These are phyloP conservation scores for Ceratoteleas bidentatus DNA, from an alignment of 1,140 invertebrate genomes.

Conservation along the genomic window DNA sequence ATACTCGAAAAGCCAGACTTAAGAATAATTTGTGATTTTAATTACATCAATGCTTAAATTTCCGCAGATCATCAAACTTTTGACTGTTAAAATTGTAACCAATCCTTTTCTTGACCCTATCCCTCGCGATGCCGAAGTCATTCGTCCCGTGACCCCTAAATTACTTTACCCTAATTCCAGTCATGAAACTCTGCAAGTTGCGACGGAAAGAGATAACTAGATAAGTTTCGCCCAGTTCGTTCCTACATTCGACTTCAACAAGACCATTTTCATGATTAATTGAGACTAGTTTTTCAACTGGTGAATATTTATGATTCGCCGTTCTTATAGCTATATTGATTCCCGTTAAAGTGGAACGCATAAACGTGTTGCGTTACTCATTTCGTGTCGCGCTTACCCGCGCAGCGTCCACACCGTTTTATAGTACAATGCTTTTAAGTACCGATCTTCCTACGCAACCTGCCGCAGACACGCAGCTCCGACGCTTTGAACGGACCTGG, in stretches of 20 bases:
- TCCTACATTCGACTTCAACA: constrained; percentile 25
- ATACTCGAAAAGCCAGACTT: too few species aligned
- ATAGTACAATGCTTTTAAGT: constrained; percentile 58
- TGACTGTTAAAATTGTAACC: too few species aligned
- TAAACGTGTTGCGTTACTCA: constrained; percentile 54
- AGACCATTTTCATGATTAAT: constrained; percentile 56
- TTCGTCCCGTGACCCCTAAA: neutral
- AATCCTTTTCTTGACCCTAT: too few species aligned
- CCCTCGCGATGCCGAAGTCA: neutral
- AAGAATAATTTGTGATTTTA: too few species aligned
- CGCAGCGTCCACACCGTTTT: constrained; percentile 32
- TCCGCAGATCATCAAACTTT: too few species aligned
- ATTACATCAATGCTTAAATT: too few species aligned
- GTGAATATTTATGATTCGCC: constrained; percentile 55
- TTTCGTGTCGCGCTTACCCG: constrained; percentile 50
- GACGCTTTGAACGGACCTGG: constrained; percentile 27
- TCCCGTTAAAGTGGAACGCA: constrained; percentile 60
- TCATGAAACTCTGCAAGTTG: neutral
- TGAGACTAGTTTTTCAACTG: constrained; percentile 58
- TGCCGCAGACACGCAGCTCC: constrained; percentile 31
- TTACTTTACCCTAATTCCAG: constrained; percentile 11
- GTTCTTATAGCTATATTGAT: constrained; percentile 56
- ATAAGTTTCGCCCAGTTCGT: constrained; percentile 27
- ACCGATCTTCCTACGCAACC: constrained; percentile 60
- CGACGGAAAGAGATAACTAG: constrained; percentile 26